Evolutionary conservation across 2,888 invertebrate genomes (phyloP).

Genomic region (Calameuta idolon): DNA sequence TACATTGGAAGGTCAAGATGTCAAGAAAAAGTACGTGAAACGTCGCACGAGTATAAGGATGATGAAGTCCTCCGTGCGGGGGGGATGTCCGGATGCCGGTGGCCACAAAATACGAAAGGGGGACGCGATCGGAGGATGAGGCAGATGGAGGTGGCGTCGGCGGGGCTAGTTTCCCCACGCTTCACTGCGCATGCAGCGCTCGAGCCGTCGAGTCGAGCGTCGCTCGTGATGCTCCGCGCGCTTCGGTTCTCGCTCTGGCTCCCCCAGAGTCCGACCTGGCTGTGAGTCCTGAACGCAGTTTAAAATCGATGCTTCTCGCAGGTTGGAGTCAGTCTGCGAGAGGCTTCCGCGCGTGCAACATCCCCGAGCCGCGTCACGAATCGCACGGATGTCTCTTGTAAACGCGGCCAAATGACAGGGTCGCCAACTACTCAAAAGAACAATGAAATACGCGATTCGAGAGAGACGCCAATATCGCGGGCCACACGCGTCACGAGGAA

Average conservation of each 20-base stretch:
- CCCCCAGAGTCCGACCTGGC: constrained; percentile 29
- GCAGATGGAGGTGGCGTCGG: constrained; percentile 17
- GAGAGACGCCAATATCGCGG: background rate
- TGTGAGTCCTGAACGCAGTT: constrained; percentile 38
- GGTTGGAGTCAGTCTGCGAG: constrained; percentile 58
- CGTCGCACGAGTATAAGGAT: background rate
- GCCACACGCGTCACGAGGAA: background rate
- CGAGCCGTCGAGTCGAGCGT: constrained; percentile 28
- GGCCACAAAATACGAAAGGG: constrained; percentile 1
- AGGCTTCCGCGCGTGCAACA: constrained; percentile 50
- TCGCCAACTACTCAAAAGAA: background rate
- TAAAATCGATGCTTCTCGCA: constrained; percentile 60
- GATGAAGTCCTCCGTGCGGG: background rate
- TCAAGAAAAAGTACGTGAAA: background rate
- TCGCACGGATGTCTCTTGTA: background rate
- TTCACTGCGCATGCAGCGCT: constrained; percentile 46
- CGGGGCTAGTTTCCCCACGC: constrained; percentile 35
- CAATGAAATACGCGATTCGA: background rate
- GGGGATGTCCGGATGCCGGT: background rate
- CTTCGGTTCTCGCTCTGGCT: constrained; percentile 36
- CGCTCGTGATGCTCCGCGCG: constrained; percentile 25
- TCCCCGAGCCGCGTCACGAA: background rate
- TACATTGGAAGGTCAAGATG: background rate
- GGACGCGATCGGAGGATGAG: constrained; percentile 23
- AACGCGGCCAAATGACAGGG: background rate